These are phyloP conservation scores for Paraescarpia echinospica DNA, from an alignment of 1,140 invertebrate species.

Conservation along the genomic window DNA sequence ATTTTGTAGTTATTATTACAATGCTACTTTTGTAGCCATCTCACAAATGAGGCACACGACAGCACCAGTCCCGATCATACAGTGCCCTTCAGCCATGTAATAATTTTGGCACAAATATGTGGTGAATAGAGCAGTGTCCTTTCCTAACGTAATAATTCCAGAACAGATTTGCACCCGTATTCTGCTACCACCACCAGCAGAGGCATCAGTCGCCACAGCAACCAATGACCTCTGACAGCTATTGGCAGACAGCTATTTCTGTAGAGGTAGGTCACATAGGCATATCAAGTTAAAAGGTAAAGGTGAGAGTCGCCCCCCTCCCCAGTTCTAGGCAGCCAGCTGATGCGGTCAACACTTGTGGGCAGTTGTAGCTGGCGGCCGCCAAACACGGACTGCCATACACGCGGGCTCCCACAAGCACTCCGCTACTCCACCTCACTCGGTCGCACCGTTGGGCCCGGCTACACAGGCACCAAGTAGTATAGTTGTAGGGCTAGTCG, in stretches of 20 bases:
- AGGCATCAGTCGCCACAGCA: neutral
- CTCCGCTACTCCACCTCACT: neutral
- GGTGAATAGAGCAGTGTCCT: neutral
- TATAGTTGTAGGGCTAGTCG: neutral
- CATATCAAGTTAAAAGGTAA: conserved; percentile 1
- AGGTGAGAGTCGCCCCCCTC: neutral
- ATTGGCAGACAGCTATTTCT: neutral
- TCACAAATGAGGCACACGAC: neutral
- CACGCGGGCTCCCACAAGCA: neutral
- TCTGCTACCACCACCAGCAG: neutral
- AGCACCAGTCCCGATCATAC: neutral
- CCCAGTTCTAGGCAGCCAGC: neutral
- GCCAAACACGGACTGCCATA: neutral
- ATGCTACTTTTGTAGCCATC: neutral
- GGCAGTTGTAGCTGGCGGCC: neutral
- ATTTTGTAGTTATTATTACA: neutral
- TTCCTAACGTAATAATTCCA: neutral
- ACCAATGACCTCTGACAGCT: neutral
- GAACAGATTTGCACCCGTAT: neutral
- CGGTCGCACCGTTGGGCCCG: neutral
- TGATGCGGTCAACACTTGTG: neutral
- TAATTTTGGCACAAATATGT: neutral
- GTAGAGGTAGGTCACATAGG: neutral
- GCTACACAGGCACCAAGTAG: neutral
- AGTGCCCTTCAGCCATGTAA: neutral